Base-by-base conservation (phyloP, 2,888 invertebrate species). In the Cyrtodaria siliqua region DNA sequence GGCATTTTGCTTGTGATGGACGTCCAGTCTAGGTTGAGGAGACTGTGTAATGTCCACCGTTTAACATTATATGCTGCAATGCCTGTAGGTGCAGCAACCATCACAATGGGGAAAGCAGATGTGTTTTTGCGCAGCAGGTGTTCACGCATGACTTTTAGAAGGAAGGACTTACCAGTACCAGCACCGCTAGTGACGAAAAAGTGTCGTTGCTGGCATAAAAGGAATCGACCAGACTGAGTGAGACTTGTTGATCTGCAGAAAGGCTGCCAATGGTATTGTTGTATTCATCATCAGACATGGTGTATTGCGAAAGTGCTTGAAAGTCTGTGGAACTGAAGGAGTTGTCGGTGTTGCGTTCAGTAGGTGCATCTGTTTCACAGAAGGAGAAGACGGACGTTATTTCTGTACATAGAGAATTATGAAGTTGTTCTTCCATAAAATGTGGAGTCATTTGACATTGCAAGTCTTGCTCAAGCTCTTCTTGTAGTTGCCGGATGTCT, bases 211-310 rank as follows among this genome's bases (percentile, higher is more conserved):
- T n/a, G n/a, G n/a, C n/a, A n/a, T n/a, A n/a, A n/a, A n/a, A n/a
- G n/a, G n/a, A n/a, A n/a, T n/a, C n/a, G n/a, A n/a, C n/a, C n/a
- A n/a, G n/a, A n/a, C n/a, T n/a, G n/a, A n/a, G n/a, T n/a, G n/a
- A n/a, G n/a, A n/a, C n/a, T n/a, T n/a, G 3, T 66, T 56, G 50
- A 38, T 66, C 4, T 20, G 29, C 1, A 26, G 20, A 29, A 24
- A 24, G 24, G 16, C 20, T 2, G 6, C 1, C 49, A 23, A 26
- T 27, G 20, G 20, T 42, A 23, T n/a, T 12, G 3, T 2, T 26
- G n/a, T 57, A 68, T 40, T 60, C 42, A 33, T 24, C 6, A 29
- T 60, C 60, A 38, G 59, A 33, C 67, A 67, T 67, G 26, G 57
- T 59, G 47, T 47, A 52, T 27, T 67, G 24, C 2, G 67, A 16